Evolutionary conservation across 2,113 vertebrate species (phyloP).

Genomic region (Chaenocephalus aceratus): DNA sequence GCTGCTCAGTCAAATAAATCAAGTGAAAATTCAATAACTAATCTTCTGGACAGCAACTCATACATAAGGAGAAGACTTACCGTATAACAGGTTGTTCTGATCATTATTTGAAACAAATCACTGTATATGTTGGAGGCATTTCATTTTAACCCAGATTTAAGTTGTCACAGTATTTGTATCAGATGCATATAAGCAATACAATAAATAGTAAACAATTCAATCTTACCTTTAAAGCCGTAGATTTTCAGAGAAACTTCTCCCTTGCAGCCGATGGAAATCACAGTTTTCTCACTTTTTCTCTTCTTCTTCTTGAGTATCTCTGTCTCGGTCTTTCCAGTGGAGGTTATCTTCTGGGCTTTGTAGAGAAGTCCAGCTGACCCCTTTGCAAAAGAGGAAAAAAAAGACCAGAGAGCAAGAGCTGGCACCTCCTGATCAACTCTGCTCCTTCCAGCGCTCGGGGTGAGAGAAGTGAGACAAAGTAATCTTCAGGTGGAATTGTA

Average conservation of each 20-base stretch:
- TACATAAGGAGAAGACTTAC: slow-evolving; percentile 33
- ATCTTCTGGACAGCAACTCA: not conserved
- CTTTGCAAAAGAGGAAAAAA: not conserved
- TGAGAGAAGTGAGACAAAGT: slow-evolving; percentile 70
- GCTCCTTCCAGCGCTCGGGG: slow-evolving; percentile 44
- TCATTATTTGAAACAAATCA: not conserved
- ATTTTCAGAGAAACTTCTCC: slow-evolving; percentile 36
- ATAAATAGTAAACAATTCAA: not conserved
- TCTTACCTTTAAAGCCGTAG: slow-evolving; percentile 51
- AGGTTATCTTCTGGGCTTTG: not conserved
- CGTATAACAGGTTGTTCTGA: slow-evolving; percentile 39
- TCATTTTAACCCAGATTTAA: not conserved
- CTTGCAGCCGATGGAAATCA: not conserved
- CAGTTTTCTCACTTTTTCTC: slow-evolving; percentile 45
- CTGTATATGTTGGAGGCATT: not conserved
- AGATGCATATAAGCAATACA: not conserved
- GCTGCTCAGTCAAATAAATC: not conserved
- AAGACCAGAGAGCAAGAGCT: slow-evolving; percentile 14
- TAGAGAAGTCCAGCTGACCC: slow-evolving; percentile 43
- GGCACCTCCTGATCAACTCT: slow-evolving; percentile 53
- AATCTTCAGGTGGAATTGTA: slow-evolving; percentile 70
- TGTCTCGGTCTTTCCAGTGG: slow-evolving; percentile 25
- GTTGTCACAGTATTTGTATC: not conserved
- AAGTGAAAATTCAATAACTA: not conserved
- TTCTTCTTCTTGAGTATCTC: not conserved